These are phyloP conservation scores for Microplitis demolitor DNA, from an alignment of 1,140 invertebrate genomes.

Conservation along the genomic window DNA sequence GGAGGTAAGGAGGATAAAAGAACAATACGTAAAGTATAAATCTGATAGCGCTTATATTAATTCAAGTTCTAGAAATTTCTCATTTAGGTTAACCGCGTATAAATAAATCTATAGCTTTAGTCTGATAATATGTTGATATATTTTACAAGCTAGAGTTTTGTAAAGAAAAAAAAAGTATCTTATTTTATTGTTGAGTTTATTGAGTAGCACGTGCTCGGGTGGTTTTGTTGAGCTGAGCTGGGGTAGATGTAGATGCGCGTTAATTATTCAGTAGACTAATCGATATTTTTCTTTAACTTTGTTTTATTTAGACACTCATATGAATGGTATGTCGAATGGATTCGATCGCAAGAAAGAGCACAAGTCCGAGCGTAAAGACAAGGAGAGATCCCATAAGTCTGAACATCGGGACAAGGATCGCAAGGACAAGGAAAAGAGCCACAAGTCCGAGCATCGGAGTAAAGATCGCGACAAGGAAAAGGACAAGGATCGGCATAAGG, in stretches of 20 bases:
- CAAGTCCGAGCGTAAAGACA: slow-evolving; percentile 70
- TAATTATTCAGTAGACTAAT: background rate
- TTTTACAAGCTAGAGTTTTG: no score
- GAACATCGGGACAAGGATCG: slow-evolving; percentile 60
- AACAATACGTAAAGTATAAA: slow-evolving; percentile 1
- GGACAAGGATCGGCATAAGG: slow-evolving; percentile 25
- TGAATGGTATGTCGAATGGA: slow-evolving; percentile 75
- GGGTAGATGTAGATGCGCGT: no score
- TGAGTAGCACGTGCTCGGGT: no score
- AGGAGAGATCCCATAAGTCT: slow-evolving; percentile 64
- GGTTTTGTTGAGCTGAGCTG: no score
- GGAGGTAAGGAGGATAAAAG: slow-evolving; percentile 47
- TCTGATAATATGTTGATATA: no score
- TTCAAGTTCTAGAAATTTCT: no score
- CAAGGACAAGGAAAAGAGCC: slow-evolving; percentile 49
- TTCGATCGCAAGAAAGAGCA: slow-evolving; percentile 72
- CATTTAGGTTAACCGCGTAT: background rate
- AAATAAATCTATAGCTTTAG: background rate
- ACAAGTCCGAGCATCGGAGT: slow-evolving; percentile 60
- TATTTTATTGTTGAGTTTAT: no score
- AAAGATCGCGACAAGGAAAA: slow-evolving; percentile 54
- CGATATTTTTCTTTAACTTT: slow-evolving; percentile 8
- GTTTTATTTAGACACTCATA: slow-evolving; percentile 56
- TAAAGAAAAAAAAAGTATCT: no score
- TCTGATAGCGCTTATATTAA: background rate